A percentile compares a stretch with the other conserved stretches of the same genome.
Evolutionary conservation across 1,140 invertebrate genomes (phyloP).

Genomic region (Neuroterus valhalla): DNA sequence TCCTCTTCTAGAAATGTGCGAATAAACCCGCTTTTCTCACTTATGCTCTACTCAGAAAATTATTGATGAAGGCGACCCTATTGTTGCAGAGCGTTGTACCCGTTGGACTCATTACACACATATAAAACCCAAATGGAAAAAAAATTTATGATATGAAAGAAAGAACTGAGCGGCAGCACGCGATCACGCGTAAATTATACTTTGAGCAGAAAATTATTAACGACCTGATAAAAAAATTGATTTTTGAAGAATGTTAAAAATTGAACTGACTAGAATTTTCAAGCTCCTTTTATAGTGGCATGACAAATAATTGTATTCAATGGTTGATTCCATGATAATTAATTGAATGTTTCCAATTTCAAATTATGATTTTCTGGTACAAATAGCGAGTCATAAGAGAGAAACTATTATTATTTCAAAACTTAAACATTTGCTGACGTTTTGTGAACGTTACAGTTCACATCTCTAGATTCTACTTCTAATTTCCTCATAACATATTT

Average conservation of each 20-base stretch:
- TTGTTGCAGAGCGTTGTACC: no score
- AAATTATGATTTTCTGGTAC: no score
- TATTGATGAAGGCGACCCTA: neutral
- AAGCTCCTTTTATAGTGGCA: no score
- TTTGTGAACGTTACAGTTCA: no score
- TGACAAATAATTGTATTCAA: no score
- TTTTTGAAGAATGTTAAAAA: neutral
- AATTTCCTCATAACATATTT: no score
- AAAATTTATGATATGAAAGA: neutral
- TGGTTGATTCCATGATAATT: no score
- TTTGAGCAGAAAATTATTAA: neutral
- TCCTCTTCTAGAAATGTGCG: neutral
- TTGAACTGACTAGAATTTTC: no score
- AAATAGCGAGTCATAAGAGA: no score
- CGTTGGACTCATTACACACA: neutral
- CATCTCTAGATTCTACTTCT: no score
- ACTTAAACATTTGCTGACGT: no score
- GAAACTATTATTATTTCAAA: no score
- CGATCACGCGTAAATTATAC: neutral
- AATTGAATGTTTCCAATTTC: neutral
- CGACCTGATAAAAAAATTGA: neutral
- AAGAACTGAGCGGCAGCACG: neutral
- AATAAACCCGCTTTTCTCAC: neutral
- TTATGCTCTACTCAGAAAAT: neutral
- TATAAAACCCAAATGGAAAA: neutral